A percentile compares a stretch with the other conserved stretches of the same genome.
Evolutionary conservation across 2,888 invertebrate genomes (phyloP).

Genomic region (Geophilus truncorum): DNA sequence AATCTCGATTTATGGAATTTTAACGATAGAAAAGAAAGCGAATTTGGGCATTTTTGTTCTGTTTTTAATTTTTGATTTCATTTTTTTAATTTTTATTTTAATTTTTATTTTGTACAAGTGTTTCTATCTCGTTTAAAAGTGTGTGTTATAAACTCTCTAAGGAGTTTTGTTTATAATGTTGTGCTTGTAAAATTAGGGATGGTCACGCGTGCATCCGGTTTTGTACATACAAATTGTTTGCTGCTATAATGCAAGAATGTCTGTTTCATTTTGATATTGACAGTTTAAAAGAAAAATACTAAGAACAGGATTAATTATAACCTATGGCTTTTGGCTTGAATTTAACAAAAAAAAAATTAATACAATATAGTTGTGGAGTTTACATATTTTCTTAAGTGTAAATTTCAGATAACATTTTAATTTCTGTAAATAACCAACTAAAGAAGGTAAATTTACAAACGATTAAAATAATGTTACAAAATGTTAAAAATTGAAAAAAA

Average conservation of each 20-base stretch:
- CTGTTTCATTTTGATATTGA: background rate
- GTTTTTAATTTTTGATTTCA: background rate
- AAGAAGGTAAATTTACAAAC: background rate
- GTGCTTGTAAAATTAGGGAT: background rate
- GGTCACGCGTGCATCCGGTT: background rate
- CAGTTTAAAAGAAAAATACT: background rate
- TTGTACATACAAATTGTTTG: slow-evolving; percentile 4
- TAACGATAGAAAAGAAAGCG: background rate
- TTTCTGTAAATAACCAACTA: background rate
- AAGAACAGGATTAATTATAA: background rate
- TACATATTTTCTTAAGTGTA: background rate
- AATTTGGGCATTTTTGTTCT: background rate
- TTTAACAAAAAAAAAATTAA: background rate
- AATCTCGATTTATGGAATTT: background rate
- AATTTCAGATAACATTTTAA: background rate
- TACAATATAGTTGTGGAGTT: background rate
- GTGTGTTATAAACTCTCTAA: background rate
- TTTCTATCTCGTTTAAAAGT: background rate
- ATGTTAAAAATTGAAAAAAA: background rate
- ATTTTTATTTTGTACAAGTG: background rate
- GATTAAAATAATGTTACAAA: background rate
- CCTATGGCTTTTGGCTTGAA: background rate
- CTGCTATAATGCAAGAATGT: background rate
- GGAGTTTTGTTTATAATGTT: background rate
- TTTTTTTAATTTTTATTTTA: background rate